Base-by-base conservation (phyloP, 2,888 invertebrate species). In the Carcina quercana region DNA sequence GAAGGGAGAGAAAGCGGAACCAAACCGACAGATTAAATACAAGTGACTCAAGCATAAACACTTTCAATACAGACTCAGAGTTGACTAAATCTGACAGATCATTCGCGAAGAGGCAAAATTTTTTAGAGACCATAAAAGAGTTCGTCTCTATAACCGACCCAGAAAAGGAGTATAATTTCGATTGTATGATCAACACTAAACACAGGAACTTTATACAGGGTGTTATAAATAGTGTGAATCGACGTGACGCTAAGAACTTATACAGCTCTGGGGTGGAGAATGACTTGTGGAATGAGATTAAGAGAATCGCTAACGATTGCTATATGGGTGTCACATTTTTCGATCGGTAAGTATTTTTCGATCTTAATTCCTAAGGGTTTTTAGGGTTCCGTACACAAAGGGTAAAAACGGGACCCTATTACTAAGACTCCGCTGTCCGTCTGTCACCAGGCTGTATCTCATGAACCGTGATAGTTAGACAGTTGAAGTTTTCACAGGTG, bases 271-370 rank as follows among this genome's bases (percentile, higher is more conserved):
- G 14, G 2, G 3, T 22, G 10, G 36, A 36, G 13, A 29, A 22
- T 14, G 29, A 26, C 2, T 4, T 36, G 5, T 26, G 21, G 3
- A 29, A 14, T 5, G 29, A 29, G n/a, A 36, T 36, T 8, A 21
- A 12, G 4, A 13, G n/a, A 5, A 20, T 10, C 1, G 25, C 32
- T 5, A 13, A n/a, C 2, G 32, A 25, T 3, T 32, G 25, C 15
- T 32, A 13, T 3, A 3, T 36, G 11, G 30, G 8, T 8, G 28
- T 29, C 8, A 13, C 6, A 1, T 32, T 32, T 24, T 6, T 13
- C 11, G 8, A 6, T 1, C 13, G 15, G 35, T 32, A 21, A 36
- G 35, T 35, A 25, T 7, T 13, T 10, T 12, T 25, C 8, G 3
- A 3, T n/a, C 2, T 3, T 3, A 20, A n/a, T 20, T 7, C 13